Conservation (phyloP, 2,113 vertebrate species). For the Scolopax mira region DNA sequence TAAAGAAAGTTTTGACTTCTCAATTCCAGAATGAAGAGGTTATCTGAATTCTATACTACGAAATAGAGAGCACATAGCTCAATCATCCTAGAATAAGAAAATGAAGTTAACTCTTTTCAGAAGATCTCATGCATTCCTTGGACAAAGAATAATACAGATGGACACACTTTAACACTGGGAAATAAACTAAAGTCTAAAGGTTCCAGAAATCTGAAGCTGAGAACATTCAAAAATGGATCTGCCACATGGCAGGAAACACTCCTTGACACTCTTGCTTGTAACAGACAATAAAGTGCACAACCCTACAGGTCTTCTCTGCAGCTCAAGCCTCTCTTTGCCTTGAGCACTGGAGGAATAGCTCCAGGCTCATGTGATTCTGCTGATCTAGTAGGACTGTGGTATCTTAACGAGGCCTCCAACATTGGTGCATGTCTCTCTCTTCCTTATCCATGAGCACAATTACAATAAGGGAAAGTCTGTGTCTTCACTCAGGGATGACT, state of each 20-base stretch:
- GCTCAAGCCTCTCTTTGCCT: neutral
- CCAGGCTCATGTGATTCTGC: neutral
- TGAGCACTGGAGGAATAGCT: neutral
- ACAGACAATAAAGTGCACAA: neutral
- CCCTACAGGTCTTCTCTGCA: neutral
- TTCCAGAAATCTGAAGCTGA: neutral
- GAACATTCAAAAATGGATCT: neutral
- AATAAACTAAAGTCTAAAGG: neutral
- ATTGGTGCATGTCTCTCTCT: neutral
- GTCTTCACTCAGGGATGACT: neutral
- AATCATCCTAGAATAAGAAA: neutral
- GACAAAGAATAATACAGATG: neutral
- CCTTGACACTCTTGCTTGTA: neutral
- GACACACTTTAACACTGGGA: neutral
- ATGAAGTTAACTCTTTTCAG: neutral
- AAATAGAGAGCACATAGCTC: neutral
- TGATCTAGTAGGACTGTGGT: neutral
- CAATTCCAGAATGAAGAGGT: neutral
- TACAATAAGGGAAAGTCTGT: neutral
- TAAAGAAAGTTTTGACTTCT: neutral
- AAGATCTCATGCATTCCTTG: neutral
- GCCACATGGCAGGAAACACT: neutral
- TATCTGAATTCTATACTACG: neutral
- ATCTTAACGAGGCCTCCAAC: neutral
- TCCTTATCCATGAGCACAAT: neutral